phyloP scores from a whole-genome alignment of 2,888 invertebrate genomes.

The Chouioia cunea region DNA sequence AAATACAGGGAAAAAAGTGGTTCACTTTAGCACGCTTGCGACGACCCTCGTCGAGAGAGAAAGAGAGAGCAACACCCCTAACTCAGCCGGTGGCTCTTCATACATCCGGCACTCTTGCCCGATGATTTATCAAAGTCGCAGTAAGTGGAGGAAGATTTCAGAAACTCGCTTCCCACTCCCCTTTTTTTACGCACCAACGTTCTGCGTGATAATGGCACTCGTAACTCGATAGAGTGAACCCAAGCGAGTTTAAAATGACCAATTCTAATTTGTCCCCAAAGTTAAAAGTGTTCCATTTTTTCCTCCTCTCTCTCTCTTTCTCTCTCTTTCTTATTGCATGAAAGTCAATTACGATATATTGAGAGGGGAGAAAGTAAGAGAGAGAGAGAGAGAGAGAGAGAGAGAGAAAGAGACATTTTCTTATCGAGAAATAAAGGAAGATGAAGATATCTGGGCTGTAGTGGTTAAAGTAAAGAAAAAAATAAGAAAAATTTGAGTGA shows the following conservation, averaged over 20 bases:
- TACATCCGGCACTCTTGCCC: not conserved
- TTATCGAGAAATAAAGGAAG: too few species aligned
- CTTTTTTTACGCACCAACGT: not conserved
- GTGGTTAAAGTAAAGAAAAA: too few species aligned
- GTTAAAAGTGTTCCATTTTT: not conserved
- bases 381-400: too few species aligned
- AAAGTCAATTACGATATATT: too few species aligned
- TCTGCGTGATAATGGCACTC: conserved; percentile 31
- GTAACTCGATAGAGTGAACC: conserved; percentile 45
- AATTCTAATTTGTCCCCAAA: conserved; percentile 34
- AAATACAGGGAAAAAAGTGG: conserved; percentile 33
- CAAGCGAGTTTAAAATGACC: conserved; percentile 40
- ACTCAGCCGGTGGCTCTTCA: too few species aligned
- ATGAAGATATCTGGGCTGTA: too few species aligned
- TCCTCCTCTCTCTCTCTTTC: not conserved
- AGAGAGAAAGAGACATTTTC: too few species aligned
- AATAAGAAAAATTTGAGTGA: too few species aligned
- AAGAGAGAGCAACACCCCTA: too few species aligned
- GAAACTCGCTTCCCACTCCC: not conserved
- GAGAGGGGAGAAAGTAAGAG: too few species aligned
- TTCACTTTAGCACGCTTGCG: conserved; percentile 31
- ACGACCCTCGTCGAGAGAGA: not conserved
- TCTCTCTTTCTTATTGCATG: too few species aligned
- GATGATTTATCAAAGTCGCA: conserved; percentile 25
- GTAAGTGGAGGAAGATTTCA: not conserved